Evolutionary conservation across 2,888 invertebrate genomes (phyloP), one percentile per base, ranked within the genome.

Genomic region (Apamea monoglypha): DNA sequence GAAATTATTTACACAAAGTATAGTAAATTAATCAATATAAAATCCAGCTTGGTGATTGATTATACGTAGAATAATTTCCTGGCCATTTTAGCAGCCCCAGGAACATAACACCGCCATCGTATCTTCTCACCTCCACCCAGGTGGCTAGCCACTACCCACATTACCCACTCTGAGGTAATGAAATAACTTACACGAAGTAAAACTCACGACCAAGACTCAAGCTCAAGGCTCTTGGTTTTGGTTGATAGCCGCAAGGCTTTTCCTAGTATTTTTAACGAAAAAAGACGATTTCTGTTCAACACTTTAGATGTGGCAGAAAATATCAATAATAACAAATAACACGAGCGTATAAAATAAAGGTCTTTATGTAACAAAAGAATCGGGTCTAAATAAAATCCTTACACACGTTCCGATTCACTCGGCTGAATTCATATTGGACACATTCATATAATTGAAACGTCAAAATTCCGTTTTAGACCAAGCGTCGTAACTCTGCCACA

Each of bases 121-220:
- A 40, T 56, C 14, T 80, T 82, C 74, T 0, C 0, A 78, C 64
- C 25, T 84, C 76, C 25, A 1, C 5, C 0, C 50, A 67, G 63
- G 76, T 77, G 74, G 79, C 78, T 74, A 74, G 81, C 73, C n/a
- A n/a, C 72, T 77, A 89, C n/a, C n/a, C 84, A 88, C 86, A 88
- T 89, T 85, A 86, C 78, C 25, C 21, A 59, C 68, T 79, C 83
- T n/a, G n/a, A n/a, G n/a, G n/a, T n/a, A n/a, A n/a, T n/a, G n/a
- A 16, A 47, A 16, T 16, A 47, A 47, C 16, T 16, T 47, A 47
- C 47, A 47, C 47, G 18, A 18, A 50, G 50, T 18, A 50, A 5
- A 18, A 50, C 47, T 16, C 47, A 47, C 16, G 47, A 47, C 47
- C 47, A 47, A 0, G 16, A 47, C 47, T 47, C 16, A 18, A 16